Conservation (phyloP, 2,113 vertebrate species). For the Sinocyclocheilus anshuiensis region DNA sequence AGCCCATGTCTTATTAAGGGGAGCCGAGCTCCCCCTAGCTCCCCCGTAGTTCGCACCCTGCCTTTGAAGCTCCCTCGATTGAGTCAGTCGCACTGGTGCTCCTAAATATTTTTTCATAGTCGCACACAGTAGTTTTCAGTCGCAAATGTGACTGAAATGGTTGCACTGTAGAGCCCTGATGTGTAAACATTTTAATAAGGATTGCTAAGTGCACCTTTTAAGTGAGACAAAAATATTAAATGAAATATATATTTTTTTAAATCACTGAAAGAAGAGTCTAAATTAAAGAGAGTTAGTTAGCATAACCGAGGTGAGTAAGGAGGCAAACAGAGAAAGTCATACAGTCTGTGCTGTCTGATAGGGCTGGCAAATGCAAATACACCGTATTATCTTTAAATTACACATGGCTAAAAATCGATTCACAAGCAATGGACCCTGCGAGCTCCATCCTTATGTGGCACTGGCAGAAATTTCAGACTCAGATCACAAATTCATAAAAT, state of each 20-base stretch:
- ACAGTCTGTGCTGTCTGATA: conserved; percentile 34
- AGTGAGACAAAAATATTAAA: not conserved
- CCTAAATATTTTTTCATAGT: no score
- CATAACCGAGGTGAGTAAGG: not conserved
- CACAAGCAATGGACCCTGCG: conserved; percentile 9
- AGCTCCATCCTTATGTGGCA: not conserved
- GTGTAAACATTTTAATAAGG: not conserved
- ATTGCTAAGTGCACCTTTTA: not conserved
- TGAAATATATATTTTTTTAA: not conserved
- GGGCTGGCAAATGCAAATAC: conserved; percentile 42
- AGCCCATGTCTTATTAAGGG: no score
- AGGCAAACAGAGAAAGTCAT: conserved; percentile 5
- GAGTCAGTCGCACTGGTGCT: no score
- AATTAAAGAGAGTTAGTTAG: conserved; percentile 17
- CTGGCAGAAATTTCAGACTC: conserved; percentile 5
- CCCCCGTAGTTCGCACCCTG: no score
- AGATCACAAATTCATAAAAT: not conserved
- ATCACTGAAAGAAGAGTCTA: not conserved
- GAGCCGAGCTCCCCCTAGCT: no score
- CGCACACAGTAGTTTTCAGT: no score
- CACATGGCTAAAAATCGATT: conserved; percentile 22
- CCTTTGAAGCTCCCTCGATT: no score
- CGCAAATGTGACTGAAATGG: no score
- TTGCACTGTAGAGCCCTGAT: no score
- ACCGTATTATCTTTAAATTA: conserved; percentile 48